These are phyloP conservation scores for Betta splendens DNA, from an alignment of 2,797 vertebrate genomes.

Conservation along the genomic window DNA sequence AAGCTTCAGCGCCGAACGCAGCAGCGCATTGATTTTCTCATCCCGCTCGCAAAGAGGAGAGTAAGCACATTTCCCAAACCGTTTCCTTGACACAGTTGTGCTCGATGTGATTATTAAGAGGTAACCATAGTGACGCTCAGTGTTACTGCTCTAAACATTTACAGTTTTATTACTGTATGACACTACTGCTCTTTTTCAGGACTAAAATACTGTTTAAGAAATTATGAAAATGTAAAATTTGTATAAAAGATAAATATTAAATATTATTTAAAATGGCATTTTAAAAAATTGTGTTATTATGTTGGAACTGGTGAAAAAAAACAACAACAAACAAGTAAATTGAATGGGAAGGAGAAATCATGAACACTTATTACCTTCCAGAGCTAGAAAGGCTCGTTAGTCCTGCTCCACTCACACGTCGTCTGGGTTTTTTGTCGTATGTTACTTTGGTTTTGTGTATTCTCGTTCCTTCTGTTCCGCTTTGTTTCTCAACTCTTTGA, in stretches of 20 bases:
- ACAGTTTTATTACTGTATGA: too few relatives aligned
- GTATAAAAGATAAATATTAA: too few relatives aligned
- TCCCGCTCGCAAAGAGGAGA: neutral
- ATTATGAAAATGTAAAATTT: neutral
- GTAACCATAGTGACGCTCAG: neutral
- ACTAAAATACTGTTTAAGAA: neutral
- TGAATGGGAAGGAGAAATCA: too few relatives aligned
- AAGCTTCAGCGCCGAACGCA: neutral
- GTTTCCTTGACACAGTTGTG: constrained; percentile 3
- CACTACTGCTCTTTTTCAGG: neutral
- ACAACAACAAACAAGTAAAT: too few relatives aligned
- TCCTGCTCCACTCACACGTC: neutral
- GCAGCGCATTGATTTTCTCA: constrained; percentile 4
- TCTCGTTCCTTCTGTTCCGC: constrained; percentile 1
- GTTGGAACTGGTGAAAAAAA: too few relatives aligned
- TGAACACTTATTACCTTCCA: constrained; percentile 3
- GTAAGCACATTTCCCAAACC: constrained; percentile 1
- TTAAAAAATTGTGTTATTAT: too few relatives aligned
- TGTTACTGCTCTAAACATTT: neutral
- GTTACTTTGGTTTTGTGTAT: too few relatives aligned
- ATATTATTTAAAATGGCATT: too few relatives aligned
- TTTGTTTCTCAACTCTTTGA: constrained; percentile 7
- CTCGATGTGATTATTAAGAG: neutral
- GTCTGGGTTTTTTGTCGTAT: too few relatives aligned
- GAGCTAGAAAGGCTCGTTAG: neutral